Evolutionary conservation across 2,888 invertebrate genomes (phyloP), one percentile per base, ranked within the genome.

Genomic region (Merodon equestris): DNA sequence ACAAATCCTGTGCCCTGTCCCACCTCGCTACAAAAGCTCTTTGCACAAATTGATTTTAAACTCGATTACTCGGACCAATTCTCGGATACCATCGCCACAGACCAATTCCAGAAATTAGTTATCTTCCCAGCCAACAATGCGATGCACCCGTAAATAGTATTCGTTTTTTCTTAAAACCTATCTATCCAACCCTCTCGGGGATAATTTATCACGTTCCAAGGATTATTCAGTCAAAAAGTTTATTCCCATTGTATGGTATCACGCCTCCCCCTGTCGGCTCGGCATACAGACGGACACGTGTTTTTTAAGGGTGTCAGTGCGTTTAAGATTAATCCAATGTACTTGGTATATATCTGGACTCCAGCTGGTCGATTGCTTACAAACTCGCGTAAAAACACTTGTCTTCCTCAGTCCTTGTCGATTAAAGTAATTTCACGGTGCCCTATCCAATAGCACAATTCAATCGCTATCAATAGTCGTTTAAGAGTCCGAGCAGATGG

Each of bases 11-110:
- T 40, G 76, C 68, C 50, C 56, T 48, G 47, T 44, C 36, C 36
- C 18, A 40, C 2, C 27, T 9, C 51, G 36, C 42, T n/a, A 40
- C 27, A 66, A 74, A 72, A 71, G 64, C 56, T 82, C 72, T 67
- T 14, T 68, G 84, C 82, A 84, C 85, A 87, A 88, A 88, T 88
- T 86, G 88, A 88, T 87, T 88, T 87, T 87, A 87, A 88, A 88
- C 88, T 87, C 87, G 87, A 88, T 88, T 88, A 88, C 70, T 81
- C 71, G n/a, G 72, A 70, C 71, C 51, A 81, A n/a, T n/a, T n/a
- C n/a, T n/a, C n/a, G n/a, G n/a, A n/a, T n/a, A n/a, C n/a, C n/a
- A n/a, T n/a, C n/a, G n/a, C 27, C 81, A 68, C 56, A 57, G 4
- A 10, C 9, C 54, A 70, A 56, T 42, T 51, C 57, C 27, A 17